These are phyloP conservation scores for Tenthredo livida DNA, from an alignment of 2,888 invertebrate genomes.

Conservation along the genomic window DNA sequence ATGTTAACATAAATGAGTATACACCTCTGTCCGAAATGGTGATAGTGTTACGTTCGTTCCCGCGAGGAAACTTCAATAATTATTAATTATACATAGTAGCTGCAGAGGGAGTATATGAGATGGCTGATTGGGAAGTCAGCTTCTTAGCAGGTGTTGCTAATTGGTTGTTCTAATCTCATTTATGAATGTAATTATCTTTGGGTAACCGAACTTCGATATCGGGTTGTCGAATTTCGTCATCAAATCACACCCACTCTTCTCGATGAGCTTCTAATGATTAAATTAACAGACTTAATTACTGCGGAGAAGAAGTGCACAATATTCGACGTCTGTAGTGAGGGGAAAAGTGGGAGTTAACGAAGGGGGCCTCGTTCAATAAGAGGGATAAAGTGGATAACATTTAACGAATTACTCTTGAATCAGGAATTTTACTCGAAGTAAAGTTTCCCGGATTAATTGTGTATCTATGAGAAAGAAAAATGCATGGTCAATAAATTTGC, in stretches of 20 bases:
- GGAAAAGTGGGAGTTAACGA: neutral
- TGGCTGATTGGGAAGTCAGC: neutral
- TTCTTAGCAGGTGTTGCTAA: neutral
- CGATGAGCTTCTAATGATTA: neutral
- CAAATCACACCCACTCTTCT: neutral
- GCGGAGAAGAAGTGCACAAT: neutral
- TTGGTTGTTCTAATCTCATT: neutral
- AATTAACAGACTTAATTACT: neutral
- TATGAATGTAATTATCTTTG: neutral
- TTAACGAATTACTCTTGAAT: neutral
- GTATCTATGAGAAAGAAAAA: neutral
- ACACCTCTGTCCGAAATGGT: neutral
- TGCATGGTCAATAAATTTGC: neutral
- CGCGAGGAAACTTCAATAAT: neutral
- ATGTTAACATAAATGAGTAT: neutral
- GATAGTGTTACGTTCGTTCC: neutral
- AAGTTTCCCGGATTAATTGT: neutral
- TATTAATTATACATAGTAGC: neutral
- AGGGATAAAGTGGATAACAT: neutral
- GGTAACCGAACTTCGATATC: neutral
- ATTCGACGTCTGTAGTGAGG: neutral
- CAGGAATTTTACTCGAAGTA: neutral
- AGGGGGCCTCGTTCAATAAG: neutral
- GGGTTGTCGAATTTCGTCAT: conserved; percentile 4
- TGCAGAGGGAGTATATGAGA: neutral